These are phyloP conservation scores for Polydrusus pterygomalis DNA, from an alignment of 2,888 invertebrate species.

Conservation along the genomic window DNA sequence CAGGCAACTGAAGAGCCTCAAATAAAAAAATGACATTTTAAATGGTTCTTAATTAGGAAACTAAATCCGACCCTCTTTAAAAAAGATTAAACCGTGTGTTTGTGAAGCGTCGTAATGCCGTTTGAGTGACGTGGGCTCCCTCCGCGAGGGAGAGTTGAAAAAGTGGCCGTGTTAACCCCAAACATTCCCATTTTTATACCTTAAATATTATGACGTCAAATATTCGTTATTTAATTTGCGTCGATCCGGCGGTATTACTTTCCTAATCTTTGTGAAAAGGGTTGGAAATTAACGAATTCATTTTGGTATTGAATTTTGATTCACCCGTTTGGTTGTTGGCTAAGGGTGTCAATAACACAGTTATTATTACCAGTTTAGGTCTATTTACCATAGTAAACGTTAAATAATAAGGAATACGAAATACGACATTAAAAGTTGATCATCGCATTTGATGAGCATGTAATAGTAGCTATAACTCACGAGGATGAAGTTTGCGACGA, in stretches of 20 bases:
- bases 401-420: too few relatives aligned
- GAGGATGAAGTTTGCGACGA: too few relatives aligned
- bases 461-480: too few relatives aligned
- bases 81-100: constrained; percentile 73
- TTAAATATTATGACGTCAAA: constrained; percentile 63
- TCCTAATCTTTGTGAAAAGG: constrained; percentile 44
- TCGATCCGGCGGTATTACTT: constrained; percentile 49
- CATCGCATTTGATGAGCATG: too few relatives aligned
- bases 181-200: constrained; percentile 65
- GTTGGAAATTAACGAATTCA: constrained; percentile 55
- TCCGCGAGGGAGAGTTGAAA: constrained; percentile 59
- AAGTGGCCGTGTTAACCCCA: constrained; percentile 66
- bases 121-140: constrained; percentile 70
- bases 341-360: background rate
- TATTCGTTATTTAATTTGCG: constrained; percentile 59
- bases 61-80: constrained; percentile 72
- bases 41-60: constrained; percentile 73
- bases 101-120: constrained; percentile 72
- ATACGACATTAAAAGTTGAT: too few relatives aligned
- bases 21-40: constrained; percentile 72
- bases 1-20: constrained; percentile 48
- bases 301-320: constrained; percentile 42
- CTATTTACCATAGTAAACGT: too few relatives aligned
- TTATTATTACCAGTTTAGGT: too few relatives aligned
- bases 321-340: background rate